Conservation (phyloP, 2,797 vertebrate species). For the Silurus lanzhouensis region DNA sequence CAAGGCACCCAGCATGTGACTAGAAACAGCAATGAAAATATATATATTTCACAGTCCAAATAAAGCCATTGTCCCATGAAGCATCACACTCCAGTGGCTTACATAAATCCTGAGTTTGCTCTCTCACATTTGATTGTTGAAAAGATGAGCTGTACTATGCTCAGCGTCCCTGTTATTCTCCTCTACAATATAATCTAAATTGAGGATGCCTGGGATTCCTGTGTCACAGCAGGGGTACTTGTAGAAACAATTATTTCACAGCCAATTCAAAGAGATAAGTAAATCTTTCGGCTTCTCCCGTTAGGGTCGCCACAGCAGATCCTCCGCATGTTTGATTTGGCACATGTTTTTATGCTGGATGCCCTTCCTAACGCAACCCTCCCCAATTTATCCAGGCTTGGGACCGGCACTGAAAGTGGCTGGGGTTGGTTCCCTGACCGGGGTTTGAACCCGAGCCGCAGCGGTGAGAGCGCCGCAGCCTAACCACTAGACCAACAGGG, state of each 20-base stretch:
- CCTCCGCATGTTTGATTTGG: no score
- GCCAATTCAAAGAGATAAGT: not conserved
- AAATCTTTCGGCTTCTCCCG: not conserved
- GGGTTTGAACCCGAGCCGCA: no score
- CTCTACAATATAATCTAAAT: constrained; percentile 62
- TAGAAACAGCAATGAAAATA: constrained; percentile 16
- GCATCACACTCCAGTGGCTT: constrained; percentile 37
- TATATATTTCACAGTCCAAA: constrained; percentile 37
- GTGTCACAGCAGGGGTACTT: constrained; percentile 26
- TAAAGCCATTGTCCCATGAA: constrained; percentile 32
- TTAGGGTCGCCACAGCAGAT: no score
- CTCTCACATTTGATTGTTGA: constrained; percentile 41
- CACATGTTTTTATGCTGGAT: no score
- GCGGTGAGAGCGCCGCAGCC: no score
- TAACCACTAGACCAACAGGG: no score
- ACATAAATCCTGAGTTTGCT: constrained; percentile 54
- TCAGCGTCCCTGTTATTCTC: constrained; percentile 45
- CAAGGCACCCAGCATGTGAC: not conserved
- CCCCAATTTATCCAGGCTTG: no score
- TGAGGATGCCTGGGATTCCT: constrained; percentile 41
- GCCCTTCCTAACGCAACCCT: no score
- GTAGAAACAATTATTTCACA: constrained; percentile 19
- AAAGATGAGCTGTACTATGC: constrained; percentile 46
- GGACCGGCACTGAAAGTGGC: no score
- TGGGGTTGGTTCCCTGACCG: no score